phyloP scores from a whole-genome alignment of 2,888 invertebrate species.

The Hypena proboscidalis region DNA sequence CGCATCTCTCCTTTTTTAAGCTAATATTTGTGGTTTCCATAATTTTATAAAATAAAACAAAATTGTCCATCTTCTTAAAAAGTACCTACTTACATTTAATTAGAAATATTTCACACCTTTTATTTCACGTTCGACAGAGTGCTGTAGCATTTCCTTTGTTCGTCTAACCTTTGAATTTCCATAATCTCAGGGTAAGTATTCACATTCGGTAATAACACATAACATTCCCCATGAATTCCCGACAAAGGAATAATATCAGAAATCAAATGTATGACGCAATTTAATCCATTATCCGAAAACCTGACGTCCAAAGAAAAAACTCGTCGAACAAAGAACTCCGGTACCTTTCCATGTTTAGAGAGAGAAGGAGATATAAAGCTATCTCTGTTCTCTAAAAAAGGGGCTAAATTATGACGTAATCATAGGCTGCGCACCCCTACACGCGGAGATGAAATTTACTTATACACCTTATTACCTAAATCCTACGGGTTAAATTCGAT shows the following conservation, averaged over 20 bases:
- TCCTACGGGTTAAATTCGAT: conserved; percentile 41
- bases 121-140: no score
- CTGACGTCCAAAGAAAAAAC: conserved; percentile 23
- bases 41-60: no score
- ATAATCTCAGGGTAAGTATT: conserved; percentile 11
- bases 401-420: conserved; percentile 77
- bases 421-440: conserved; percentile 62
- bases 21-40: no score
- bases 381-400: conserved; percentile 55
- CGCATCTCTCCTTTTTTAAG: no score
- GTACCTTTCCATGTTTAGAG: conserved; percentile 51
- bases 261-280: conserved; percentile 38
- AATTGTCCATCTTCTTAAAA: no score
- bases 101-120: no score
- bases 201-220: conserved; percentile 15
- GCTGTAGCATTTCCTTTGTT: conserved; percentile 11
- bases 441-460: conserved; percentile 39
- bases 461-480: conserved; percentile 26
- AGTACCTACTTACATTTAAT: no score
- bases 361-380: conserved; percentile 32
- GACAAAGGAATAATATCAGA: conserved; percentile 35
- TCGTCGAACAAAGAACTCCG: conserved; percentile 58
- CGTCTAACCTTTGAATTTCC: conserved; percentile 4
- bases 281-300: conserved; percentile 39
- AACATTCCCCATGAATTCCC: conserved; percentile 10